Evolutionary conservation across 1,140 invertebrate genomes (phyloP).

Genomic region (Penaeus vannamei): DNA sequence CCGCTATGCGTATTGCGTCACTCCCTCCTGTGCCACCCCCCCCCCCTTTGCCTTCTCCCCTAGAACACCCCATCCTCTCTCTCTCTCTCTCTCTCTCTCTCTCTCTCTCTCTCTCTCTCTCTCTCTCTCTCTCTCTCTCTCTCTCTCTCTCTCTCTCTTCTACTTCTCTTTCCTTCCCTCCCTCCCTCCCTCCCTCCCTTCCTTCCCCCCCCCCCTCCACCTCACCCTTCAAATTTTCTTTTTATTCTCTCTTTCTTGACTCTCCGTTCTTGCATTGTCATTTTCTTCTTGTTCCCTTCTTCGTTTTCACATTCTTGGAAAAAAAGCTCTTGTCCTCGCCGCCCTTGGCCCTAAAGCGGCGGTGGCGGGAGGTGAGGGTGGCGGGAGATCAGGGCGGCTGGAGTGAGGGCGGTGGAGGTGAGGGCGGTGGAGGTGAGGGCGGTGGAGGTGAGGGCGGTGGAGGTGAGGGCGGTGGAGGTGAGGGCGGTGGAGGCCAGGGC

Average conservation of each 20-base stretch:
- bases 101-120: slow-evolving; percentile 14
- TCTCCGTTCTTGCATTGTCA: background rate
- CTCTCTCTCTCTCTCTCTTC: background rate
- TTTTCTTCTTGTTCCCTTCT: background rate
- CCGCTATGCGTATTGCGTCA: background rate
- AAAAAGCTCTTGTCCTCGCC: background rate
- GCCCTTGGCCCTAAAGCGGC: no score
- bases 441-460: no score
- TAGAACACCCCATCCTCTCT: background rate
- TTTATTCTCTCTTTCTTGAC: background rate
- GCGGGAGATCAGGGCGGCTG: no score
- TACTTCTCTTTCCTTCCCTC: background rate
- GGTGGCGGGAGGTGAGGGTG: no score
- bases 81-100: background rate
- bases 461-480: no score
- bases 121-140: slow-evolving; percentile 22
- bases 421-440: no score
- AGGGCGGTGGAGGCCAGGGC: no score
- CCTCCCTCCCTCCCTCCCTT: background rate
- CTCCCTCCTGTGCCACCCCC: slow-evolving; percentile 1
- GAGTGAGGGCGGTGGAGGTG: no score
- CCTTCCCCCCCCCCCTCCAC: background rate
- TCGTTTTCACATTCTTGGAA: background rate
- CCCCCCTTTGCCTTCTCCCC: background rate
- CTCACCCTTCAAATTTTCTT: background rate